Percentiles rank a stretch among this genome's conserved stretches.
Evolutionary conservation across 2,888 invertebrate species (phyloP).

Genomic region (Trichopria drosophilae): DNA sequence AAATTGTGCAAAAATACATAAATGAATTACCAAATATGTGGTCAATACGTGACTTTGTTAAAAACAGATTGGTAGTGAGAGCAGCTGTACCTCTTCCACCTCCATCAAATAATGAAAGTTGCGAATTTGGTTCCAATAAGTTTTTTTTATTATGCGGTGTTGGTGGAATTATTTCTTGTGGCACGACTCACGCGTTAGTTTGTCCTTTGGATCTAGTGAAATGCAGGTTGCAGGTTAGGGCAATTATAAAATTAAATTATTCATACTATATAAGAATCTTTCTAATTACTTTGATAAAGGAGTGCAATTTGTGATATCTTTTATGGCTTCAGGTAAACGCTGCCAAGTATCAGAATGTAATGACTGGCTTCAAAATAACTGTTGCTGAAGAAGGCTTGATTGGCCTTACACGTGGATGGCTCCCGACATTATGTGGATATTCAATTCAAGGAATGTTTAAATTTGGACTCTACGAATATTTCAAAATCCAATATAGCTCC

Average conservation of each 20-base stretch:
- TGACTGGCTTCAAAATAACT: constrained; percentile 76
- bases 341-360: constrained; percentile 86
- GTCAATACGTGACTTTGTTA: too few species aligned
- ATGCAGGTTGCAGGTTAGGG: constrained; percentile 91
- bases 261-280: too few species aligned
- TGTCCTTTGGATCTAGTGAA: constrained; percentile 95
- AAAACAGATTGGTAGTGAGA: too few species aligned
- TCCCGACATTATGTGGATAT: constrained; percentile 95
- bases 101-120: too few species aligned
- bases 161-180: constrained; percentile 77
- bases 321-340: constrained; percentile 90
- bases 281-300: too few species aligned
- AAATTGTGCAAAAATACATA: too few species aligned
- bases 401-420: constrained; percentile 93
- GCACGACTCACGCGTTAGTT: constrained; percentile 88
- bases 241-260: not conserved
- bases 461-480: constrained; percentile 97
- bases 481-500: constrained; percentile 82
- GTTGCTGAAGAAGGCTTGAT: constrained; percentile 82
- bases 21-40: too few species aligned
- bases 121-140: constrained; percentile 87
- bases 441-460: constrained; percentile 94
- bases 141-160: constrained; percentile 92
- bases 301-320: too few species aligned
- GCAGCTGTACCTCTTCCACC: too few species aligned